These are phyloP conservation scores for Desmodus rotundus DNA, from an alignment of 2,113 vertebrate genomes.

Conservation along the genomic window DNA sequence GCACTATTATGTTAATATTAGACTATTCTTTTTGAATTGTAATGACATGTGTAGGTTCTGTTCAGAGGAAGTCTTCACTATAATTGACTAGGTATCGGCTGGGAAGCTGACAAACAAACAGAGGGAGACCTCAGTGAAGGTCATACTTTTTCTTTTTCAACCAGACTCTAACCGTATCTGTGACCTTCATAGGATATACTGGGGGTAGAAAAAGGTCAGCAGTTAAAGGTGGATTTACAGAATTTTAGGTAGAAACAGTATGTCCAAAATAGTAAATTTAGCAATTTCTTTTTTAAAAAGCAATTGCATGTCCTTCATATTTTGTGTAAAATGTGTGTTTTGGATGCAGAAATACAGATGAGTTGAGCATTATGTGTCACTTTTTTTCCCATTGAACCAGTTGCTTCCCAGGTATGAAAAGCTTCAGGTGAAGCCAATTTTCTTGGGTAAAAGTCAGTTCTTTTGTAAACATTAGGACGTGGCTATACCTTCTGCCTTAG, in stretches of 20 bases:
- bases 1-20: not conserved
- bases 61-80: not conserved
- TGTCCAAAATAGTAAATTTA: not conserved
- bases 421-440: not conserved
- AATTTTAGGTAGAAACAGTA: not conserved
- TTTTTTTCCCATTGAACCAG: not conserved
- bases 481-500: not conserved
- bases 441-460: not conserved
- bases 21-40: not conserved
- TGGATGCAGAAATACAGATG: not conserved
- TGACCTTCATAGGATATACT: not conserved
- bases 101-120: not conserved
- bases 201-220: not conserved
- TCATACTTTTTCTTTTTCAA: not conserved
- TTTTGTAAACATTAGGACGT: slow-evolving; percentile 12
- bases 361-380: not conserved
- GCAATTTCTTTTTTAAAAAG: not conserved
- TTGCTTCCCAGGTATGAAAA: not conserved
- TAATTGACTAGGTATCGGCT: not conserved
- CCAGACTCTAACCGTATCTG: not conserved
- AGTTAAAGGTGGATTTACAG: not conserved
- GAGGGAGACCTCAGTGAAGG: not conserved
- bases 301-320: not conserved
- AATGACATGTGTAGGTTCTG: not conserved
- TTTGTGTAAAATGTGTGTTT: not conserved